phyloP scores from a whole-genome alignment of 2,113 vertebrate species.

The Cryptotis parvus region DNA sequence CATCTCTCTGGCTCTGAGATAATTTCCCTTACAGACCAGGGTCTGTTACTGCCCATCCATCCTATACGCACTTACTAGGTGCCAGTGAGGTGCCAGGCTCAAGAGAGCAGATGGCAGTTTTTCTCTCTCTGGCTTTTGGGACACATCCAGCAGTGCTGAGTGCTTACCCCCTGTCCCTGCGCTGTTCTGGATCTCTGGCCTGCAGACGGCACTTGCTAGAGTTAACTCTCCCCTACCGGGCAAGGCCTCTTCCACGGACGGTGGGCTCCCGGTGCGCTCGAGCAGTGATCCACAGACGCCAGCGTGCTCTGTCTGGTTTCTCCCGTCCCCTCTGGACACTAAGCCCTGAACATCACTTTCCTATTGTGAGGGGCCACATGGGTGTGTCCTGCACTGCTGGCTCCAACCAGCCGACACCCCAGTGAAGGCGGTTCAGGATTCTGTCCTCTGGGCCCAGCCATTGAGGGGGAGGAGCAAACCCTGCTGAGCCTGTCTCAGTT shows the following conservation, averaged over 20 bases:
- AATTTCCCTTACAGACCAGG: conserved; percentile 26
- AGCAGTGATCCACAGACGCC: not conserved
- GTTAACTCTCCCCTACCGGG: not conserved
- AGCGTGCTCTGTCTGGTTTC: not conserved
- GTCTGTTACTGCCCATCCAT: not conserved
- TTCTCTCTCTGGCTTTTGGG: too few relatives aligned
- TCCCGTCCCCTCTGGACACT: not conserved
- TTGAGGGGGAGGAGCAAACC: not conserved
- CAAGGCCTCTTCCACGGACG: not conserved
- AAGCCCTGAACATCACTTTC: not conserved
- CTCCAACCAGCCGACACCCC: not conserved
- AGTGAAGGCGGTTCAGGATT: not conserved
- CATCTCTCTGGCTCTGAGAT: not conserved
- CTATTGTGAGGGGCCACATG: not conserved
- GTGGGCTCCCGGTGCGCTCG: not conserved
- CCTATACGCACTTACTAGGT: conserved; percentile 34
- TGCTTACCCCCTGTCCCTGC: too few relatives aligned
- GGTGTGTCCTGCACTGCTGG: not conserved
- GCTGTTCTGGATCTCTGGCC: too few relatives aligned
- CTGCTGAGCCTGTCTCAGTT: not conserved
- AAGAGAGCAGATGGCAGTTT: not conserved
- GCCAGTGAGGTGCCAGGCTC: not conserved
- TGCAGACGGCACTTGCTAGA: conserved; percentile 37
- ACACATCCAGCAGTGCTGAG: too few relatives aligned
- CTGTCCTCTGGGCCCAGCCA: not conserved